Base-by-base conservation (phyloP, 2,797 vertebrate genomes). In the Melanotaenia boesemani region DNA sequence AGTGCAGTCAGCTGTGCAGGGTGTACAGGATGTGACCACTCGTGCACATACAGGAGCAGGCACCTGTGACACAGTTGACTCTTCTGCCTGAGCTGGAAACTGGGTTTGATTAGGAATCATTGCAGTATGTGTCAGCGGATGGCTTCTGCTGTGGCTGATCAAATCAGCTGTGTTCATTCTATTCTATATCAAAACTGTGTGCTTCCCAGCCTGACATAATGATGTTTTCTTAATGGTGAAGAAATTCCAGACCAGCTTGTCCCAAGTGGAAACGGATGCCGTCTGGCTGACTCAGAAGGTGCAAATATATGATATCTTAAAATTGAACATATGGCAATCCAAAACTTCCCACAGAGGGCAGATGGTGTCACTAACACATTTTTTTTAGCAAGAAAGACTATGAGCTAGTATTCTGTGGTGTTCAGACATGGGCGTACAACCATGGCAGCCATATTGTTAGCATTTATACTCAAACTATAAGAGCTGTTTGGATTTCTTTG, bases 21-120 rank as follows among this genome's bases (percentile, higher is more conserved):
- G 10, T 72, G 46, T 58, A 73, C 63, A 72, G 41, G 66, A 39
- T 71, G 64, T 26, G 37, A 44, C 63, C 64, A 46, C 39, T 74
- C 66, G 44, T 62, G 48, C 74, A 36, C 59, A 70, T 63, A 52
- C 70, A 74, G 59, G 32, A 80, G 67, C 44, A 66, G 39, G 32
- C 76, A 88, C 81, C 79, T 86, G 78, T 80, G 76, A 80, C 85
- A 81, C 70, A 81, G 61, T 67, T 73, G 84, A 77, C 76, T 62
- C 72, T 63, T 54, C 57, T 1, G 6, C 67, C 16, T 5, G 64
- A 77, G 72, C 59, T 79, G 70, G 65, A 76, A 74, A 82, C 77
- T 20, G 39, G 72, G 62, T 83, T 78, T 85, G 76, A 84, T 84
- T 79, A 74, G 74, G 59, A 86, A 77, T 83, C 68, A 76, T 74